phyloP scores from a whole-genome alignment of 2,888 invertebrate species.

The Cyclophora punctaria region DNA sequence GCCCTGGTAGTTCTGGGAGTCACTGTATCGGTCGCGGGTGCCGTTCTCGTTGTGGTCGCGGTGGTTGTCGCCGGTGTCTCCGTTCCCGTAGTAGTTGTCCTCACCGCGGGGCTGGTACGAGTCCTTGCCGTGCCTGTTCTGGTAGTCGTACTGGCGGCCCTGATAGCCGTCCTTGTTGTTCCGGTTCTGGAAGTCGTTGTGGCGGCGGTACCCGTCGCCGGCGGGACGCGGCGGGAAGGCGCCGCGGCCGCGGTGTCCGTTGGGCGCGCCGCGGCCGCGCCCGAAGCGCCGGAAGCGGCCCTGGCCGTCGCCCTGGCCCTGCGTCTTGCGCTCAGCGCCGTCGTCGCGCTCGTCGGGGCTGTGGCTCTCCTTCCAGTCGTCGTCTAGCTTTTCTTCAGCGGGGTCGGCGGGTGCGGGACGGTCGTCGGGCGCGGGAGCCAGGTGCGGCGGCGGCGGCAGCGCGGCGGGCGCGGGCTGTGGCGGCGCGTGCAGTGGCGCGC shows the following conservation, averaged over 20 bases:
- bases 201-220: constrained; percentile 47
- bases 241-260: constrained; percentile 60
- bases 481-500: constrained; percentile 35
- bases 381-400: constrained; percentile 38
- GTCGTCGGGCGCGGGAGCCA: constrained; percentile 14
- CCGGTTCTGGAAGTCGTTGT: constrained; percentile 50
- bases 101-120: constrained; percentile 42
- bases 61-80: constrained; percentile 56
- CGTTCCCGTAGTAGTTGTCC: constrained; percentile 58
- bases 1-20: constrained; percentile 67
- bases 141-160: constrained; percentile 51
- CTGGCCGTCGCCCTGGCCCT: constrained; percentile 62
- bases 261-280: constrained; percentile 54
- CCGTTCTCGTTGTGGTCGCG: constrained; percentile 64
- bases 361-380: constrained; percentile 47
- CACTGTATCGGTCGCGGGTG: constrained; percentile 65
- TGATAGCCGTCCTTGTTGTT: constrained; percentile 53
- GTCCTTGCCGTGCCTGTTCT: constrained; percentile 48
- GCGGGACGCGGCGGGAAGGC: constrained; percentile 44
- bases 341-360: constrained; percentile 56
- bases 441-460: constrained; percentile 15
- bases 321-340: constrained; percentile 44
- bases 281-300: constrained; percentile 52
- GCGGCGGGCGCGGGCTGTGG: constrained; percentile 18
- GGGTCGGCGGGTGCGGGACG: constrained; percentile 30